Conservation (phyloP, 2,888 invertebrate species). For the Orchestes rusci region DNA sequence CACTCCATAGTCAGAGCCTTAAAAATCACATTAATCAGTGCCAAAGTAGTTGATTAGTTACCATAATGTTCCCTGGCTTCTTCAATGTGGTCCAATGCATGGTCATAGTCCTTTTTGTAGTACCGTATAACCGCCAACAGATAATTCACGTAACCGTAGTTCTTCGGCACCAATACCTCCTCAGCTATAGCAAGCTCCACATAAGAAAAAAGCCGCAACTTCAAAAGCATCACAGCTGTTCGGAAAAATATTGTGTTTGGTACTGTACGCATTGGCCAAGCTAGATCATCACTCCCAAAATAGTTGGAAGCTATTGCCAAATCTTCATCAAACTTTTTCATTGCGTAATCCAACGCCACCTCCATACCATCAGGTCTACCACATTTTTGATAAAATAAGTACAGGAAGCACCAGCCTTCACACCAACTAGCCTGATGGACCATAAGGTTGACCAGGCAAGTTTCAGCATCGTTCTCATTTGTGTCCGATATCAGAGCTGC, state of each 20-base stretch:
- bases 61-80: slow-evolving; percentile 33
- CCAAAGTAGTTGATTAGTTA: not conserved
- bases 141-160: slow-evolving; percentile 37
- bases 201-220: slow-evolving; percentile 36
- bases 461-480: slow-evolving; percentile 37
- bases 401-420: slow-evolving; percentile 40
- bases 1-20: slow-evolving; percentile 35
- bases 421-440: slow-evolving; percentile 35
- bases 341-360: slow-evolving; percentile 35
- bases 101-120: slow-evolving; percentile 34
- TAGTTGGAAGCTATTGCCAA: slow-evolving; percentile 22
- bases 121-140: slow-evolving; percentile 37
- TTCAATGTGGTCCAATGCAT: slow-evolving; percentile 37
- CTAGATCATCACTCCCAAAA: slow-evolving; percentile 33
- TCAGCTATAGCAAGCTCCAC: slow-evolving; percentile 36
- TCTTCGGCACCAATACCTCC: slow-evolving; percentile 29
- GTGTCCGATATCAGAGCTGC: slow-evolving; percentile 35
- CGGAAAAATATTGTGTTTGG: slow-evolving; percentile 35
- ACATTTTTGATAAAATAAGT: slow-evolving; percentile 36
- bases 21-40: slow-evolving; percentile 5
- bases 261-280: slow-evolving; percentile 35
- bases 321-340: slow-evolving; percentile 31
- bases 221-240: slow-evolving; percentile 36
- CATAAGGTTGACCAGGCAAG: slow-evolving; percentile 37
- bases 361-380: slow-evolving; percentile 37